Percentiles rank a stretch among this genome's conserved stretches.
Conservation (phyloP, 2,113 vertebrate genomes). For the Campylorhamphus procurvoides region DNA sequence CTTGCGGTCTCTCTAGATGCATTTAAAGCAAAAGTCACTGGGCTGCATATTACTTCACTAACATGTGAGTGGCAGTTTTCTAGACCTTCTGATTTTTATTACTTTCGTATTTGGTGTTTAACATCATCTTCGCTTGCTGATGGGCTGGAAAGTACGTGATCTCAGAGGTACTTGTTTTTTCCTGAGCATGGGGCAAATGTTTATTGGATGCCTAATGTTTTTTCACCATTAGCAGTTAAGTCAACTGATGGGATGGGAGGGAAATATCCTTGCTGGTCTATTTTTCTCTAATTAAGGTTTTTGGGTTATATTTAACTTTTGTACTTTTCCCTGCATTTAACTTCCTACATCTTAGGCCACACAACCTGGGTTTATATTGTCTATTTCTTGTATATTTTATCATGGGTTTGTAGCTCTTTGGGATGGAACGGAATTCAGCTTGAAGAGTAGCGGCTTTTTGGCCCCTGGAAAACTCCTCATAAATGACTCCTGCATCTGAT, state of each 20-base stretch:
- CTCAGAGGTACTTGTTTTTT: not conserved
- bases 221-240: not conserved
- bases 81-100: not conserved
- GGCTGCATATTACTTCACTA: not conserved
- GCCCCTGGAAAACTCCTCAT: not conserved
- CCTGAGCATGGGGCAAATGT: accelerated
- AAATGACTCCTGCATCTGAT: not conserved
- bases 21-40: not conserved
- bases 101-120: not conserved
- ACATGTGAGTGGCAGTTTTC: not conserved
- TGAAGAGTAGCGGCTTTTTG: not conserved
- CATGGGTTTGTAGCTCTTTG: not conserved
- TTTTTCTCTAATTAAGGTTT: not conserved
- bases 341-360: not conserved
- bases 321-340: not conserved
- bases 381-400: not conserved
- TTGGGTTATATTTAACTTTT: not conserved
- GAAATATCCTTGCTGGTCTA: not conserved
- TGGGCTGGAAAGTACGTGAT: not conserved
- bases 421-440: not conserved
- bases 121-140: accelerated
- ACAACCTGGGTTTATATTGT: not conserved
- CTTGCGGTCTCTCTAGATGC: not conserved
- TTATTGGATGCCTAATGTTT: not conserved
- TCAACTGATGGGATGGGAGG: not conserved